These are phyloP conservation scores for Montifringilla adamsi DNA, from an alignment of 2,113 vertebrate species.

Conservation along the genomic window DNA sequence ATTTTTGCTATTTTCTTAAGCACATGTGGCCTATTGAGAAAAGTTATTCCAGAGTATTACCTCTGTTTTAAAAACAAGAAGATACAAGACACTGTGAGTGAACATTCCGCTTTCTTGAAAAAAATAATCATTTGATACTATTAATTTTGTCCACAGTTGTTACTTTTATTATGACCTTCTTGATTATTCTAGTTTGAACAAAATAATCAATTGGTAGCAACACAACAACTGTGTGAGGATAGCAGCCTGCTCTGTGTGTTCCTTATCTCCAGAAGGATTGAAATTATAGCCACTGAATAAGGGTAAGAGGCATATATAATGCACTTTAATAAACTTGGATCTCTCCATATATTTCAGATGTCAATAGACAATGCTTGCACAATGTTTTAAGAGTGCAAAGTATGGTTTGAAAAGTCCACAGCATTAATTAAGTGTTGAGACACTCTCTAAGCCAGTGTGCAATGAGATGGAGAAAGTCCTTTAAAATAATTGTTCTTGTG, in stretches of 20 bases:
- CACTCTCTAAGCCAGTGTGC: not conserved
- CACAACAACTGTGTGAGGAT: not conserved
- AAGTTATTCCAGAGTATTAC: not conserved
- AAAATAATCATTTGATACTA: not conserved
- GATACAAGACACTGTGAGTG: not conserved
- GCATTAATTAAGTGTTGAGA: not conserved
- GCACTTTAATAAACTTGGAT: not conserved
- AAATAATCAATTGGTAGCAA: not conserved
- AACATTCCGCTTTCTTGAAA: not conserved
- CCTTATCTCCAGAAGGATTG: not conserved
- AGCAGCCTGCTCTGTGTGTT: not conserved
- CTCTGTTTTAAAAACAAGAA: not conserved
- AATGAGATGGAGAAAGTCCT: not conserved
- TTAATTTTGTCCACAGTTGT: not conserved
- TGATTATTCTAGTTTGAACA: not conserved
- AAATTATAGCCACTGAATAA: not conserved
- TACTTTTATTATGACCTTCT: not conserved
- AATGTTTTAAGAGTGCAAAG: not conserved
- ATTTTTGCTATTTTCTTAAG: not conserved
- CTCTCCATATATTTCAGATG: not conserved
- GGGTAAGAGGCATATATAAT: not conserved
- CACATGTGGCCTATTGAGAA: not conserved
- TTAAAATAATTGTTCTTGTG: not conserved
- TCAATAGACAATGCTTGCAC: not conserved
- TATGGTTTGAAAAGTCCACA: not conserved